These are phyloP conservation scores for Oceanodroma leucorhoa DNA, from an alignment of 2,797 vertebrate genomes.

Conservation along the genomic window DNA sequence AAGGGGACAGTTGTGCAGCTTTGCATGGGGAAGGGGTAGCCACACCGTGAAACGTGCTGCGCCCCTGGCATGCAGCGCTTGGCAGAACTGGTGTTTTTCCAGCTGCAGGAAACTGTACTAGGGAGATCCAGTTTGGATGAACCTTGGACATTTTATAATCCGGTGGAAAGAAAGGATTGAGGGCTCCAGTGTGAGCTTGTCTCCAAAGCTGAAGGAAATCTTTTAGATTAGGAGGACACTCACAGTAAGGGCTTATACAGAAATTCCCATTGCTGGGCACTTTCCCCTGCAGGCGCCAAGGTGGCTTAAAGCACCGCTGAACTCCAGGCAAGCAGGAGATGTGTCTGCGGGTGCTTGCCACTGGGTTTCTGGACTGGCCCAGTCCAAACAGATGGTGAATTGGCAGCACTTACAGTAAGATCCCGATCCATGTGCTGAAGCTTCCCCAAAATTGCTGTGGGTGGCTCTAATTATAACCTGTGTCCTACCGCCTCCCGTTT, in stretches of 20 bases:
- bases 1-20: neutral
- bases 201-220: neutral
- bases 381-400: neutral
- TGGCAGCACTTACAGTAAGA: neutral
- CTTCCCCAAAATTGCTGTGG: constrained; percentile 45
- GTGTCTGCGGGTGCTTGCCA: neutral
- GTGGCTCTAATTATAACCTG: constrained; percentile 61
- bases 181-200: neutral
- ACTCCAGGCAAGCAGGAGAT: neutral
- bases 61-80: rapidly evolving
- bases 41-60: rapidly evolving
- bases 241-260: neutral
- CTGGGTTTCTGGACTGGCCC: neutral
- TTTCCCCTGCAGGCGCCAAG: neutral
- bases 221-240: neutral
- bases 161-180: neutral
- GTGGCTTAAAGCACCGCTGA: neutral
- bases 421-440: neutral
- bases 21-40: neutral
- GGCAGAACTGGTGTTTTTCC: neutral
- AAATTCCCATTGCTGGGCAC: neutral
- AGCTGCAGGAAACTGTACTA: neutral
- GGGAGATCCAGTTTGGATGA: neutral
- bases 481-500: constrained; percentile 4
- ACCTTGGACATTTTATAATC: neutral